These are phyloP conservation scores for Diabrotica virgifera DNA, from an alignment of 1,140 invertebrate species.

Conservation along the genomic window DNA sequence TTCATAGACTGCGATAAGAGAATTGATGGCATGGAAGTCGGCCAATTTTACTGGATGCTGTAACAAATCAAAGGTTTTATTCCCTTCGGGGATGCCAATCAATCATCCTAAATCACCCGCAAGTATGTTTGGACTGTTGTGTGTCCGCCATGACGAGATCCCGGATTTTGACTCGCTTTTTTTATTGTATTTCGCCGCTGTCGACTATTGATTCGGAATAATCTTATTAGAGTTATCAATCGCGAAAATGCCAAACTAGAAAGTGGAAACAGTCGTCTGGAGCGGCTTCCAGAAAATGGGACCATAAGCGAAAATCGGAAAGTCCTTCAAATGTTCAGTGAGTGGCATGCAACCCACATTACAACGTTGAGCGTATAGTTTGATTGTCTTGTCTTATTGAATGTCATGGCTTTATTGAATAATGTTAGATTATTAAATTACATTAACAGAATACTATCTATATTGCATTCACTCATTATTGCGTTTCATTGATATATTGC, in stretches of 20 bases:
- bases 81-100: background rate
- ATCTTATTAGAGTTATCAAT: background rate
- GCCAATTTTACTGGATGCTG: background rate
- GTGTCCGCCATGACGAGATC: background rate
- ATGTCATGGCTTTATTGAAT: no score
- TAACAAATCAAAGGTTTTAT: background rate
- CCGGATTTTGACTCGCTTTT: background rate
- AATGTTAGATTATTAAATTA: no score
- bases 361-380: no score
- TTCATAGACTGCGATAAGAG: background rate
- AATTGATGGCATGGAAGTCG: background rate
- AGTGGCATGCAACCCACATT: no score
- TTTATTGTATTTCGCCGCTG: background rate
- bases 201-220: conserved; percentile 1
- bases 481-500: no score
- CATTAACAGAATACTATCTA: no score
- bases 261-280: no score
- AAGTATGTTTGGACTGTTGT: background rate
- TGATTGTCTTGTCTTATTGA: no score
- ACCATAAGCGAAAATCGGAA: no score
- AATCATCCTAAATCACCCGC: conserved; percentile 1
- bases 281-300: no score
- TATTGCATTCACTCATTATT: no score
- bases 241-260: background rate
- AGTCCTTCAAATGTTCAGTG: no score